phyloP scores from a whole-genome alignment of 1,140 invertebrate genomes.

The Hypsibius dujardini region DNA sequence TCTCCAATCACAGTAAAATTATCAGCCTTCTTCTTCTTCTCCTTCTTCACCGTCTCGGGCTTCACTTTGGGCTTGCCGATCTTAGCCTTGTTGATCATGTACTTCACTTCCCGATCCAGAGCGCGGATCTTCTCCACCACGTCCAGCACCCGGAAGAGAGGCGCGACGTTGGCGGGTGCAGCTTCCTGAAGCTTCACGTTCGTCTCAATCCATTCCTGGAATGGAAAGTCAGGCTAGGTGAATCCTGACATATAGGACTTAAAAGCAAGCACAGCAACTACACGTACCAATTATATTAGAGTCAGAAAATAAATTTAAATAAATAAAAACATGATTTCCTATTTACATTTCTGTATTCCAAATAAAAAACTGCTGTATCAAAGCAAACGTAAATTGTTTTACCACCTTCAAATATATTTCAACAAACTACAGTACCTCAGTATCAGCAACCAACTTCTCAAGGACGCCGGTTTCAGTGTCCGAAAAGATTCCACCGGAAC shows the following conservation, averaged over 20 bases:
- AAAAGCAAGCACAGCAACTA: constrained; percentile 36
- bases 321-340: too few species aligned
- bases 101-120: constrained; percentile 79
- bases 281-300: neutral
- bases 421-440: too few species aligned
- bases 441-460: constrained; percentile 35
- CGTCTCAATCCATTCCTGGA: constrained; percentile 42
- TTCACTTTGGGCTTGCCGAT: constrained; percentile 35
- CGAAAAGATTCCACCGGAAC: constrained; percentile 32
- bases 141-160: constrained; percentile 58
- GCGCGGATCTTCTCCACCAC: constrained; percentile 65
- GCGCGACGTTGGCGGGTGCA: constrained; percentile 47
- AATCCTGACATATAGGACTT: constrained; percentile 28
- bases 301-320: too few species aligned
- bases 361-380: too few species aligned
- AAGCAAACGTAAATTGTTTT: too few species aligned
- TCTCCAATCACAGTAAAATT: neutral
- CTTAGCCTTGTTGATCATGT: constrained; percentile 69
- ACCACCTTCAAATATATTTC: too few species aligned
- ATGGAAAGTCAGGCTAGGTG: constrained; percentile 18
- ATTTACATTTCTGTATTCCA: too few species aligned
- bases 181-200: constrained; percentile 48
- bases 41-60: constrained; percentile 25
- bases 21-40: constrained; percentile 23
- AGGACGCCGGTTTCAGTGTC: constrained; percentile 42